Base-by-base conservation (phyloP, 2,888 invertebrate species). In the Cephus rjabovi region DNA sequence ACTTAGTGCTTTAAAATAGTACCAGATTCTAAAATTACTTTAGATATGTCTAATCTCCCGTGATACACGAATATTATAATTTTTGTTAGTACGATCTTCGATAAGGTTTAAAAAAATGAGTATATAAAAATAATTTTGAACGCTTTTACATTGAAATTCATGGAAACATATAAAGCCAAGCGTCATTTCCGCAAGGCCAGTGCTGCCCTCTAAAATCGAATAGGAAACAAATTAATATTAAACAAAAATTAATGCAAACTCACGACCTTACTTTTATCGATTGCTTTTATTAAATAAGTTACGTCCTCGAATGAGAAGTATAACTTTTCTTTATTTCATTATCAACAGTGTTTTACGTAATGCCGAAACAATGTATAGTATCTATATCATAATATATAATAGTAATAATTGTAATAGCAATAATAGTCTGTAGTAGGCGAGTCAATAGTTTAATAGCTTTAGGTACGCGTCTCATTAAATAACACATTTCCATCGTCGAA, bases 271-370 rank as follows among this genome's bases (percentile, higher is more conserved):
- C 40, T 56, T 23, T 23, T 9, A 56, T 56, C 23, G 56, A 56
- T 56, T 56, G 56, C 56, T 40, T 15, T 56, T 23, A 56, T 15
- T 56, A 56, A 56, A 23, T 56, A 56, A 56, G 23, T 56, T 56
- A 71, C 15, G 71, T 34, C 23, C 71, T 12, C 71, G 31, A 78
- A 79, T 85, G 87, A 87, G 87, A 88, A 88, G 86, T 87, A 88
- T 89, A 88, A 87, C 87, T 86, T 56, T 87, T 87, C 83, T 88
- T 88, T 88, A 88, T 89, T 89, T 87, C 88, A 87, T 88, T 87
- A 88, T 87, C 88, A 88, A 88, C 88, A 88, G 85, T 88, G 83
- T 87, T 85, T 87, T 88, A 88, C 88, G 88, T 86, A 83, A 87
- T 87, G 87, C 86, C 85, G 88, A 87, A 88, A 88, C 88, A 88